Base-by-base conservation (phyloP, 1,140 invertebrate species). In the Bemisia tabaci region DNA sequence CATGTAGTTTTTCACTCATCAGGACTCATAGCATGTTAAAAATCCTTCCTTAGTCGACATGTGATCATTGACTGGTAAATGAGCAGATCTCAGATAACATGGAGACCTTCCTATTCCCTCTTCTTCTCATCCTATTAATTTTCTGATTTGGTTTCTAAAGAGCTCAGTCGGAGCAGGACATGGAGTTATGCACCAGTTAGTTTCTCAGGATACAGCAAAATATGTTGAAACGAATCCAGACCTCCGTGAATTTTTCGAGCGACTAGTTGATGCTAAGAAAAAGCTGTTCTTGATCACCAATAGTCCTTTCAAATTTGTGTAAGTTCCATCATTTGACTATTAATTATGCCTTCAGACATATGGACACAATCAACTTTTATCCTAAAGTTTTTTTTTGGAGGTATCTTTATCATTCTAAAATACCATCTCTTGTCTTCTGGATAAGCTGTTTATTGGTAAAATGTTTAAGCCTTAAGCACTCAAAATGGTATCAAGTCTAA, bases 261-360 rank as follows among this genome's bases (percentile, higher is more conserved):
- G 87, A 71, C 78, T 98, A 9, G 79, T 83, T 68, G 79, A 83
- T 1, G 83, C 82, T 26, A 83, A 85, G 23, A 97, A 97, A 78
- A 94, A 96, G 77, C 81, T 97, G 71, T 98, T 98, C 77, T 79
- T 98, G 22, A 92, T 98, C 1, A 97, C 95, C 11, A 98, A 98
- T 75, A 97, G 94, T 79, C 94, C 94, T 0, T 98, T 88, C 77
- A 86, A 89, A 72, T 98, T 98, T 83, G 94, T 97, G 94, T 97
- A 83, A 89, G 91, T 87, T 64, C 64, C 23, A 62, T 64, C 33
- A 59, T 12, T 22, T 21, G 11, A n/a, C 22, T 2, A 25, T 5
- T n/a, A 26, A 33, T 63, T 11, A 25, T 26, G 26, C 22, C 23
- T 62, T 21, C 12, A 12, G 23, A 12, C 12, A 17, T 62, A 12